Evolutionary conservation across 2,113 vertebrate genomes (phyloP).

Genomic region (Kobus ellipsiprymnus): DNA sequence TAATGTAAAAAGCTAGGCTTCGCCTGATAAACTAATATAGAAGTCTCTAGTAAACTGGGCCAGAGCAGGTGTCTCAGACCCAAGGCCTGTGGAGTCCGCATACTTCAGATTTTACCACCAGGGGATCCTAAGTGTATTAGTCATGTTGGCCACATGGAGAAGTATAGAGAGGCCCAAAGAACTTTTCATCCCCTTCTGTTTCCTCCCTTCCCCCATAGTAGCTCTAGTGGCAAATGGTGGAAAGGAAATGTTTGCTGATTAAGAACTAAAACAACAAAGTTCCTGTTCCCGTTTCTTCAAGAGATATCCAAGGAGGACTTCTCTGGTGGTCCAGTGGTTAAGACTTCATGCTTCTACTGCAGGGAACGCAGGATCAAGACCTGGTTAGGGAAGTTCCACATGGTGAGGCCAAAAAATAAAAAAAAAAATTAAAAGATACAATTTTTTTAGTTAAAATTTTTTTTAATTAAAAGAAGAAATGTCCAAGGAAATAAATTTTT

Average conservation of each 20-base stretch:
- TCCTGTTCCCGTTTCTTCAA: background rate
- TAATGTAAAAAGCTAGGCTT: background rate
- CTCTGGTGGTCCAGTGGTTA: background rate
- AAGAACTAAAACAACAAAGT: background rate
- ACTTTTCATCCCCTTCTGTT: background rate
- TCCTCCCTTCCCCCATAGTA: too few relatives aligned
- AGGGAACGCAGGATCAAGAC: background rate
- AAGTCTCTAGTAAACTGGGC: background rate
- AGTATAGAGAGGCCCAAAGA: background rate
- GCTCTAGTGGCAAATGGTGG: background rate
- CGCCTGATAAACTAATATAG: background rate
- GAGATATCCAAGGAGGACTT: background rate
- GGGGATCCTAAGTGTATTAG: background rate
- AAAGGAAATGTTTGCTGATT: background rate
- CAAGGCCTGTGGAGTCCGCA: background rate
- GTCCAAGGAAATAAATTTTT: background rate
- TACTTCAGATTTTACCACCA: background rate
- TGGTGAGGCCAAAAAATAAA: background rate
- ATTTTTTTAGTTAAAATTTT: background rate
- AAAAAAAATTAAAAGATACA: too few relatives aligned
- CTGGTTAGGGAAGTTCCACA: background rate
- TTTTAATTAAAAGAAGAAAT: background rate
- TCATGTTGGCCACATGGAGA: background rate
- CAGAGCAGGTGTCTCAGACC: background rate
- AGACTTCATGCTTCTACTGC: background rate